Evolutionary conservation across 1,140 invertebrate species (phyloP).

Genomic region (Delia radicum): DNA sequence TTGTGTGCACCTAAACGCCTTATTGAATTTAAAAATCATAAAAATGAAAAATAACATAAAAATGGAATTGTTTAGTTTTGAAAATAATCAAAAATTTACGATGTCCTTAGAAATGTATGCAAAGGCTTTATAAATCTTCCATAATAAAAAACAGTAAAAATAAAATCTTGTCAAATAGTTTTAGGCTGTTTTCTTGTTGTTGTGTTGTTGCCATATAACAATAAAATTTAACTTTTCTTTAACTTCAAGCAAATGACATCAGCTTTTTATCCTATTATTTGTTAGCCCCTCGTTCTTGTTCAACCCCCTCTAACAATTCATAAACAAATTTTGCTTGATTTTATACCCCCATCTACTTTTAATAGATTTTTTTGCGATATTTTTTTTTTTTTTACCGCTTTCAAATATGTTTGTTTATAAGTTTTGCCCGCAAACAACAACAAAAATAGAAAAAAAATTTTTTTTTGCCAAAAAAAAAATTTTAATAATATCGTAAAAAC

Average conservation of each 20-base stretch:
- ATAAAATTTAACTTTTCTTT: conserved; percentile 17
- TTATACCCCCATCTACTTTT: background rate
- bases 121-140: background rate
- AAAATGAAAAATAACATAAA: background rate
- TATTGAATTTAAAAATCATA: background rate
- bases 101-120: conserved; percentile 5
- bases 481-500: conserved; percentile 16
- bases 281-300: background rate
- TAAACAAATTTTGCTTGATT: background rate
- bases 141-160: background rate
- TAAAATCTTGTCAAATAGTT: conserved; percentile 6
- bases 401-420: background rate
- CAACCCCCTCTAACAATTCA: background rate
- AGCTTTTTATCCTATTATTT: background rate
- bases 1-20: too few species aligned
- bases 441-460: background rate
- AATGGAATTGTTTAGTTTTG: background rate
- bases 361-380: background rate
- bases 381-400: background rate
- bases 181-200: background rate
- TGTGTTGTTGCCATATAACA: too few species aligned
- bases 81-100: conserved; percentile 22
- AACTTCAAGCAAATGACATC: conserved; percentile 1
- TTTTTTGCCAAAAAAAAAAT: background rate
- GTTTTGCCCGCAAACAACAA: background rate